Conservation (phyloP, 2,888 invertebrate species). For the Sarcophaga subvicina region DNA sequence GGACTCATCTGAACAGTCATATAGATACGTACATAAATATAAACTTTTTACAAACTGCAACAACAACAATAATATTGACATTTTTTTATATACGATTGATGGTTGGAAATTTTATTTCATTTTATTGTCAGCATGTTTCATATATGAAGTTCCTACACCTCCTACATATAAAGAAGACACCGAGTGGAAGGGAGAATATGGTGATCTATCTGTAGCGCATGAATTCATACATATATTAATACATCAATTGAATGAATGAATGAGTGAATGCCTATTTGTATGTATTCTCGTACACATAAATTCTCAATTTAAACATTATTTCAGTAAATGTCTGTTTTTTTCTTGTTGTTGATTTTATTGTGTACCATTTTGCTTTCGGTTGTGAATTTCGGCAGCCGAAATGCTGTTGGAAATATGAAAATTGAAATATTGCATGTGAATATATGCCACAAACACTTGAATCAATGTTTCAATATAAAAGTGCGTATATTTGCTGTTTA, state of each 20-base stretch:
- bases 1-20: constrained; percentile 27
- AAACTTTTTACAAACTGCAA: constrained; percentile 46
- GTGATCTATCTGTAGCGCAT: constrained; percentile 14
- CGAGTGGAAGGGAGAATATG: background rate
- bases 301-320: constrained; percentile 53
- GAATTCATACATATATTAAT: constrained; percentile 15
- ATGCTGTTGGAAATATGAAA: constrained; percentile 35
- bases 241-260: constrained; percentile 22
- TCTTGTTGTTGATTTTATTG: background rate
- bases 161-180: too few relatives aligned
- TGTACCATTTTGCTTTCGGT: background rate
- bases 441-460: constrained; percentile 26
- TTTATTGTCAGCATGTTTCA: constrained; percentile 52
- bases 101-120: constrained; percentile 57
- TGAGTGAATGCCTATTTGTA: too few relatives aligned
- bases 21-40: background rate
- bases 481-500: background rate
- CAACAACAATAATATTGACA: constrained; percentile 58
- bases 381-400: background rate
- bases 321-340: constrained; percentile 1
- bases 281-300: constrained; percentile 43
- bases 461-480: constrained; percentile 40
- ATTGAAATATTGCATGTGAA: constrained; percentile 38
- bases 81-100: constrained; percentile 58
- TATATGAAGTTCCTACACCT: constrained; percentile 12